Evolutionary conservation across 2,888 invertebrate genomes (phyloP).

Genomic region (Mesoligia furuncula): DNA sequence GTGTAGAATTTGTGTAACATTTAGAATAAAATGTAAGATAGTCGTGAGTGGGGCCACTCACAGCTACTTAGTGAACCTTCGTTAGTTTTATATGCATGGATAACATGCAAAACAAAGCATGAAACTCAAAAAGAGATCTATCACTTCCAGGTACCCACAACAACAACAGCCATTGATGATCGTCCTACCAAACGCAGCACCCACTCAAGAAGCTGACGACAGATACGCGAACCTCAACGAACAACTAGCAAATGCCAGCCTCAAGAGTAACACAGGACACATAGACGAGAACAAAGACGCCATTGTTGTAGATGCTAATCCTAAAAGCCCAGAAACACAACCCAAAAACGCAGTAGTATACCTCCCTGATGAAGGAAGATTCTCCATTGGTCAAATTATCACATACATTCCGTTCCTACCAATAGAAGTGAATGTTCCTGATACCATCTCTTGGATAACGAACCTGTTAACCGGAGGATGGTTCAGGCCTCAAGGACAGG

Average conservation of each 20-base stretch:
- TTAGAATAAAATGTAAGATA: not conserved
- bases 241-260: conserved; percentile 48
- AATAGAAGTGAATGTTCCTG: conserved; percentile 92
- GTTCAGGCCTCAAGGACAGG: conserved; percentile 71
- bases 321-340: conserved; percentile 51
- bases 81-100: not conserved
- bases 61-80: not conserved
- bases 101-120: not conserved
- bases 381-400: conserved; percentile 86
- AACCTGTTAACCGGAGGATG: conserved; percentile 80
- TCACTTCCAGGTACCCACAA: conserved; percentile 70
- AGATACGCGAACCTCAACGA: conserved; percentile 56
- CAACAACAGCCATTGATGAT: conserved; percentile 76
- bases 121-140: not conserved
- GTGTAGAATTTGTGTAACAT: not conserved
- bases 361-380: conserved; percentile 73
- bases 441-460: conserved; percentile 86
- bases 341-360: conserved; percentile 65
- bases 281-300: conserved; percentile 77
- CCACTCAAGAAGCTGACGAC: conserved; percentile 49
- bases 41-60: not conserved
- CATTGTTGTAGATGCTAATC: conserved; percentile 77
- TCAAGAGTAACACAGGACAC: conserved; percentile 64
- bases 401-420: conserved; percentile 90
- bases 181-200: conserved; percentile 72